Conservation (phyloP, 2,797 vertebrate species). For the Cossypha niveicapilla region DNA sequence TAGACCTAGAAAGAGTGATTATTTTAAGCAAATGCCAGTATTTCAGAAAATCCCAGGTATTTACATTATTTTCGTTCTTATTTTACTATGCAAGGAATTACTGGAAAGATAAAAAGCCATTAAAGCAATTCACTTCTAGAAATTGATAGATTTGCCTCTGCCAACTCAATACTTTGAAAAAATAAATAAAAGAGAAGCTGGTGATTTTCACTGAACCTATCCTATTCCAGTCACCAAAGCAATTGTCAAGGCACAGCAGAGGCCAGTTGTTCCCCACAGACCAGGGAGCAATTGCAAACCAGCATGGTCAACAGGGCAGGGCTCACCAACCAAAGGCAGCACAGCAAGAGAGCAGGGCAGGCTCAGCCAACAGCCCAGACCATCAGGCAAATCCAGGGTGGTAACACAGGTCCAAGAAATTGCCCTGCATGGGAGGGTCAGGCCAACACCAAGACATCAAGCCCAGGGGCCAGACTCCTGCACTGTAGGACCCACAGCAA, state of each 20-base stretch:
- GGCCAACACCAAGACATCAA: rapidly evolving
- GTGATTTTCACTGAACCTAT: background rate
- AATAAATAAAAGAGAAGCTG: background rate
- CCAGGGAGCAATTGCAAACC: background rate
- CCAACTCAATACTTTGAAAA: background rate
- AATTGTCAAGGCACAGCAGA: background rate
- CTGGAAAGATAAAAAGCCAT: background rate
- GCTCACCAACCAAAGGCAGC: background rate
- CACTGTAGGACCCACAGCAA: rapidly evolving
- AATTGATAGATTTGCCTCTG: background rate
- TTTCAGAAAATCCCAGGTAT: background rate
- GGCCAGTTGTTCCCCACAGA: background rate
- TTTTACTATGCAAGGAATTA: background rate
- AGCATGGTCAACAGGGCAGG: background rate
- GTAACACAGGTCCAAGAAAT: background rate
- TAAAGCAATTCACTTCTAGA: background rate
- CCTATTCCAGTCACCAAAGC: background rate
- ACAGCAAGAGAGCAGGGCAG: background rate
- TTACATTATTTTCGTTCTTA: background rate
- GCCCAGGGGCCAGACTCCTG: rapidly evolving
- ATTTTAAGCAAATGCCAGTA: background rate
- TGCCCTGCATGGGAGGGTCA: background rate
- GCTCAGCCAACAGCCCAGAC: background rate
- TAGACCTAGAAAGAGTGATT: background rate
- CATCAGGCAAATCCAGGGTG: background rate